Conservation (phyloP, 2,888 invertebrate species). For the Noctua fimbriata region DNA sequence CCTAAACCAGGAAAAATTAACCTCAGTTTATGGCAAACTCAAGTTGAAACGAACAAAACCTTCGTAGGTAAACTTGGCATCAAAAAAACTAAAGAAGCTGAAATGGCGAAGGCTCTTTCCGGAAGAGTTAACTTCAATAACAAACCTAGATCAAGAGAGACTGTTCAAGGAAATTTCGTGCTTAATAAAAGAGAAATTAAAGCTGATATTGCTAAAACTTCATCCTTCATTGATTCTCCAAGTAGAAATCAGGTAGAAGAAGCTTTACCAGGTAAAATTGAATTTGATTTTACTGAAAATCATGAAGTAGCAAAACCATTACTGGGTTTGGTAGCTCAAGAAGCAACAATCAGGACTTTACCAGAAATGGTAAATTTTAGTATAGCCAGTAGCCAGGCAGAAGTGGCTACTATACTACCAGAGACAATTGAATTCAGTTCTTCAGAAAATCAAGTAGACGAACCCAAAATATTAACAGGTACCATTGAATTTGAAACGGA, state of each 20-base stretch:
- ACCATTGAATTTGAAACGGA: constrained; percentile 28
- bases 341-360: background rate
- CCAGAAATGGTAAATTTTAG: constrained; percentile 29
- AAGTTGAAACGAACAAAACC: constrained; percentile 57
- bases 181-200: constrained; percentile 20
- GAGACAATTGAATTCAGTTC: constrained; percentile 4
- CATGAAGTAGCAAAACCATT: background rate
- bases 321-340: constrained; percentile 4
- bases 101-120: constrained; percentile 36
- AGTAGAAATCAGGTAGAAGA: background rate
- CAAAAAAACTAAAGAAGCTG: constrained; percentile 40
- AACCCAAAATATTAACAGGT: background rate
- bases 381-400: constrained; percentile 13
- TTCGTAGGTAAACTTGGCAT: constrained; percentile 29
- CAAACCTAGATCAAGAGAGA: constrained; percentile 10
- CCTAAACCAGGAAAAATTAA: constrained; percentile 60
- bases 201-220: constrained; percentile 18
- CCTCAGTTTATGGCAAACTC: constrained; percentile 55
- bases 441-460: constrained; percentile 1
- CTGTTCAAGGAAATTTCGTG: constrained; percentile 3
- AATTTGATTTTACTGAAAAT: constrained; percentile 30
- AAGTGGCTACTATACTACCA: constrained; percentile 34
- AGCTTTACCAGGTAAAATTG: constrained; percentile 11
- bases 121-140: constrained; percentile 33
- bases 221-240: background rate